phyloP scores from a whole-genome alignment of 2,113 vertebrate species.

The Manacus vitellinus region DNA sequence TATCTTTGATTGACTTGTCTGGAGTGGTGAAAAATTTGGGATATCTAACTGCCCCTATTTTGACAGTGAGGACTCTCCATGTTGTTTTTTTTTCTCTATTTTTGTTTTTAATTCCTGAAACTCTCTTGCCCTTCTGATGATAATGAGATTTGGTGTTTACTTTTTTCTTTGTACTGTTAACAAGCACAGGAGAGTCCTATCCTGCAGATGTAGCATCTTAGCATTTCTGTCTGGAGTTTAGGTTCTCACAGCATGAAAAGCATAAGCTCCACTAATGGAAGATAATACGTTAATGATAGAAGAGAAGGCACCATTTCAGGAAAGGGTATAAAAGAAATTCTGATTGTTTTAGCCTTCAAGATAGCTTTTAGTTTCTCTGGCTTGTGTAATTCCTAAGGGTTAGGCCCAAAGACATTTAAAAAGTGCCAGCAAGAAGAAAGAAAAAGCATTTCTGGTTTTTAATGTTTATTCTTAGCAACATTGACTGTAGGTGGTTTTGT shows the following conservation, averaged over 20 bases:
- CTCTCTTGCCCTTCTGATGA: not conserved
- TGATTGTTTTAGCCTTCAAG: not conserved
- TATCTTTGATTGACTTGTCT: constrained; percentile 74
- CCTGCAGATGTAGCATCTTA: not conserved
- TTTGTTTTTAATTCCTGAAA: constrained; percentile 22
- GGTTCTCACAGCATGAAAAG: constrained; percentile 46
- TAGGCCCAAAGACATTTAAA: not conserved
- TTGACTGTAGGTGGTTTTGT: not conserved
- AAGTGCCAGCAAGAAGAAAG: not conserved
- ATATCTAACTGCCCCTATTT: constrained; percentile 46
- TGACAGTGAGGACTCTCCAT: not conserved
- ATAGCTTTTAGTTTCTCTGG: constrained; percentile 12
- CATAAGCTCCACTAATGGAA: constrained; percentile 58
- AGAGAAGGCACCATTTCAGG: not conserved
- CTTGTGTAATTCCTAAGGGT: not conserved
- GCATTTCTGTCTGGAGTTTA: constrained; percentile 29
- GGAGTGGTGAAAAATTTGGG: constrained; percentile 53
- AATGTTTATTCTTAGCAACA: constrained; percentile 22
- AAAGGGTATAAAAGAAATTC: not conserved
- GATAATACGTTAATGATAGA: not conserved
- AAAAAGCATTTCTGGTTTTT: not conserved
- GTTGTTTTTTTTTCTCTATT: not conserved
- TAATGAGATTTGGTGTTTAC: not conserved
- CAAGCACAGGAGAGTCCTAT: not conserved
- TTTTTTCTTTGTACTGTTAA: not conserved